Conservation (phyloP, 2,888 invertebrate species). For the Helobdella robusta region DNA sequence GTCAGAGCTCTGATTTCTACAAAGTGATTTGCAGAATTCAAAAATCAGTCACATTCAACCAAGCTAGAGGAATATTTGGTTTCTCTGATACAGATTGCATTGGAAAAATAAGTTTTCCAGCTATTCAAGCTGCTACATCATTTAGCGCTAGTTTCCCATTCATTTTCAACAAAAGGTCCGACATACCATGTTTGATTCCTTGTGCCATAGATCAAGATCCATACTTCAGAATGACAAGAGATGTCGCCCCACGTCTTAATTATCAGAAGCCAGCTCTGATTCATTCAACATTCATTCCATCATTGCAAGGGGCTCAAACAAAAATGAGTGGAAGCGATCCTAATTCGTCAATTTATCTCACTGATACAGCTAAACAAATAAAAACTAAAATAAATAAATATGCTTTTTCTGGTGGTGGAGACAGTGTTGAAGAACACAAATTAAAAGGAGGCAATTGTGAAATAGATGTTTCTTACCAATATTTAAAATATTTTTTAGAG, state of each 20-base stretch:
- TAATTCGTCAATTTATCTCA: constrained; percentile 87
- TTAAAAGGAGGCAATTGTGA: constrained; percentile 81
- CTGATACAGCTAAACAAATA: constrained; percentile 85
- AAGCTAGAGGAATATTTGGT: constrained; percentile 94
- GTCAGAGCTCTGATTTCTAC: constrained; percentile 79
- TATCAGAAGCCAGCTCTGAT: constrained; percentile 75
- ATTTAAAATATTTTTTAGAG: constrained; percentile 85
- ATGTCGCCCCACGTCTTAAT: constrained; percentile 86
- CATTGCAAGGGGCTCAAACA: constrained; percentile 87
- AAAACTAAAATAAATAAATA: constrained; percentile 73
- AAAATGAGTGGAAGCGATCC: constrained; percentile 97
- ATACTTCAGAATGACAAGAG: constrained; percentile 95
- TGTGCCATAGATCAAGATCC: constrained; percentile 99
- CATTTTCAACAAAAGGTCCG: constrained; percentile 67
- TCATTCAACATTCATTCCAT: constrained; percentile 81
- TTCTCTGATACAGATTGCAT: constrained; percentile 90
- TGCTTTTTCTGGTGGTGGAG: constrained; percentile 92
- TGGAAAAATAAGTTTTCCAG: constrained; percentile 92
- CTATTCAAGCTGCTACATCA: constrained; percentile 88
- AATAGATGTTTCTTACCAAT: constrained; percentile 88
- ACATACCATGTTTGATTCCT: constrained; percentile 76
- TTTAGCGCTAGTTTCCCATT: constrained; percentile 62
- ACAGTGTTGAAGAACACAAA: constrained; percentile 84
- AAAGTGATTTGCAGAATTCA: constrained; percentile 83
- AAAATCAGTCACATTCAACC: constrained; percentile 90